Conservation (phyloP, 2,888 invertebrate species). For the Trileptium ribeirensis region DNA sequence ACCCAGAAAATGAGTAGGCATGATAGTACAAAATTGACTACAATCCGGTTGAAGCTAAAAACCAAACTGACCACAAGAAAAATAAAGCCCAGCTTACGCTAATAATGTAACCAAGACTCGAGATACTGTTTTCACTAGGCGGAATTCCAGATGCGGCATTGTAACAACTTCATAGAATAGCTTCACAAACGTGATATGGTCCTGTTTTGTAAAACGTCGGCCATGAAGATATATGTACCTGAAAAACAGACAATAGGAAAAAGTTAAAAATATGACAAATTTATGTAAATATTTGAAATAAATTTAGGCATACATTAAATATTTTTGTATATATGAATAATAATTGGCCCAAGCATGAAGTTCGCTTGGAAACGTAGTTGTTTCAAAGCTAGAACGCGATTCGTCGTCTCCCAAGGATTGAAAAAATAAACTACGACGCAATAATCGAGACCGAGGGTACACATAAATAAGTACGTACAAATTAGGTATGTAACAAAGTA, state of each 20-base stretch:
- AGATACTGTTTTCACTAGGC: slow-evolving; percentile 66
- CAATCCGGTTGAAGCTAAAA: too few relatives aligned
- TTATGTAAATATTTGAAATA: neutral
- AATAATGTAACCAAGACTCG: slow-evolving; percentile 64
- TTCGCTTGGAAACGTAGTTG: too few relatives aligned
- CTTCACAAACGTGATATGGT: slow-evolving; percentile 73
- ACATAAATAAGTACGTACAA: too few relatives aligned
- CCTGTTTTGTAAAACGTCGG: slow-evolving; percentile 77
- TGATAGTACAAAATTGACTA: too few relatives aligned
- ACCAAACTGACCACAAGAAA: too few relatives aligned
- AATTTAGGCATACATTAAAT: neutral
- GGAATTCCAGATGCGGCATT: slow-evolving; percentile 69
- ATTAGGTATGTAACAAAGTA: too few relatives aligned
- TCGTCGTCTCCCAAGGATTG: too few relatives aligned
- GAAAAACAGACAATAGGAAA: slow-evolving; percentile 51
- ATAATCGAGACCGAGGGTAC: too few relatives aligned
- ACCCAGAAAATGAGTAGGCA: too few relatives aligned
- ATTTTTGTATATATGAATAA: neutral
- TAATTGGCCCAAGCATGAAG: too few relatives aligned
- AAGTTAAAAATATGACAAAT: neutral
- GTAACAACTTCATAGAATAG: slow-evolving; percentile 69
- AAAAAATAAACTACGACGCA: too few relatives aligned
- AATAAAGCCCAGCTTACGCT: slow-evolving; percentile 67
- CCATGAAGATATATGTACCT: slow-evolving; percentile 79
- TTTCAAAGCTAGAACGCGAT: too few relatives aligned